Percentiles rank a stretch among this genome's conserved stretches.
phyloP scores from a whole-genome alignment of 2,797 vertebrate genomes.

The Hemitrygon akajei region DNA sequence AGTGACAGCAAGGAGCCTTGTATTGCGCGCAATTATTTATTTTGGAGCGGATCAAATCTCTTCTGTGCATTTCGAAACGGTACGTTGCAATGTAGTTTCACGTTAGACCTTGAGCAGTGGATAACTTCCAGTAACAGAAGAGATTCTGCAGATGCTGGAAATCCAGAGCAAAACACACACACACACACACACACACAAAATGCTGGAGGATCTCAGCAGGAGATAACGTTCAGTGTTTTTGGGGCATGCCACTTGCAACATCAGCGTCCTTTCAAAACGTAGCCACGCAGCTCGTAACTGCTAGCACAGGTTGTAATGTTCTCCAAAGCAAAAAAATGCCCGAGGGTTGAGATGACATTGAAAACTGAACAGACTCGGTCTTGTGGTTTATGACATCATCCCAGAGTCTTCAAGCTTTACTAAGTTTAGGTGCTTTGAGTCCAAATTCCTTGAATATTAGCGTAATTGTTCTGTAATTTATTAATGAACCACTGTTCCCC shows the following conservation, averaged over 20 bases:
- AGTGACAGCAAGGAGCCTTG: not conserved
- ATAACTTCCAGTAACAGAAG: no score
- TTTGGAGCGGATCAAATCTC: not conserved
- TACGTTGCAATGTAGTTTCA: not conserved
- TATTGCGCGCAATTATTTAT: not conserved
- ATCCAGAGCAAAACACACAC: no score
- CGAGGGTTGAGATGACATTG: slow-evolving; percentile 18
- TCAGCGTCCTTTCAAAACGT: not conserved
- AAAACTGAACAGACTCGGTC: not conserved
- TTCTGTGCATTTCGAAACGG: not conserved
- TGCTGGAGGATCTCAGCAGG: no score
- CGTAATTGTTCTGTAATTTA: not conserved
- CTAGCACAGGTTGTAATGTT: not conserved
- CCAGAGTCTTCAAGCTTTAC: not conserved
- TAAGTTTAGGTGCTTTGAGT: not conserved
- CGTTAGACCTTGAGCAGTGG: not conserved
- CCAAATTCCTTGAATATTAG: not conserved
- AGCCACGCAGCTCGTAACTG: not conserved
- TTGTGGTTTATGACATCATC: slow-evolving; percentile 11
- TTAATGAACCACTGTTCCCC: not conserved
- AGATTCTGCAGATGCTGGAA: no score
- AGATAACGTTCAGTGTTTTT: not conserved
- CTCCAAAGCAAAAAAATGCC: slow-evolving; percentile 4
- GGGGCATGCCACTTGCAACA: not conserved
- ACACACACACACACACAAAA: no score